phyloP scores from a whole-genome alignment of 2,797 vertebrate species.

The Ispidina lecontei region DNA sequence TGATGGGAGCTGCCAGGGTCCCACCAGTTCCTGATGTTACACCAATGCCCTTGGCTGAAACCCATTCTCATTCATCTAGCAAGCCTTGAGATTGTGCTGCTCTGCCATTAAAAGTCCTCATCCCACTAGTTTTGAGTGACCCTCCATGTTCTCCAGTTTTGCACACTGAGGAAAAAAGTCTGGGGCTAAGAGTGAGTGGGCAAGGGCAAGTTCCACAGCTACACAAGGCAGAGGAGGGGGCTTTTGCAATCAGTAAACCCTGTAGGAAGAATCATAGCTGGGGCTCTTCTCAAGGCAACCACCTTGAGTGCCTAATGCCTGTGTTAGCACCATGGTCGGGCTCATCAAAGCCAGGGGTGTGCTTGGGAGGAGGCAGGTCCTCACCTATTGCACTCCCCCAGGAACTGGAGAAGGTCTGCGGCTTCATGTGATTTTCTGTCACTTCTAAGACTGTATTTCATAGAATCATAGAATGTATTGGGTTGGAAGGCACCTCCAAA shows the following conservation, averaged over 20 bases:
- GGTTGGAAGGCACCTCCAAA: no score
- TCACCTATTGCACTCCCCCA: not conserved
- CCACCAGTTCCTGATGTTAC: no score
- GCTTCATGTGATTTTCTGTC: not conserved
- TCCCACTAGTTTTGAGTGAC: not conserved
- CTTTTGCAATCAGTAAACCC: fast-evolving
- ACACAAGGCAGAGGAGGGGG: not conserved
- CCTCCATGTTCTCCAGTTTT: fast-evolving
- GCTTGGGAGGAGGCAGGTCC: not conserved
- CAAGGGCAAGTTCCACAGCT: not conserved
- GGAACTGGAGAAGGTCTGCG: not conserved
- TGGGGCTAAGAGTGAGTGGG: not conserved
- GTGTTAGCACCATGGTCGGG: fast-evolving
- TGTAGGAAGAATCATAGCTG: fast-evolving
- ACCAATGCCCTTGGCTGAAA: not conserved
- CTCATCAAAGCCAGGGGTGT: not conserved
- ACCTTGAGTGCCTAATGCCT: not conserved
- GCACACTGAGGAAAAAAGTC: fast-evolving
- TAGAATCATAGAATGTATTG: no score
- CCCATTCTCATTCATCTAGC: fast-evolving
- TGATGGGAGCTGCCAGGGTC: no score
- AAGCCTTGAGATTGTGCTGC: not conserved
- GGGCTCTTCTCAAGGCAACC: not conserved
- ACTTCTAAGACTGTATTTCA: no score
- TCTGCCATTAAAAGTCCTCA: not conserved